Base-by-base conservation (phyloP, 2,797 vertebrate genomes). In the Scleropages formosus region DNA sequence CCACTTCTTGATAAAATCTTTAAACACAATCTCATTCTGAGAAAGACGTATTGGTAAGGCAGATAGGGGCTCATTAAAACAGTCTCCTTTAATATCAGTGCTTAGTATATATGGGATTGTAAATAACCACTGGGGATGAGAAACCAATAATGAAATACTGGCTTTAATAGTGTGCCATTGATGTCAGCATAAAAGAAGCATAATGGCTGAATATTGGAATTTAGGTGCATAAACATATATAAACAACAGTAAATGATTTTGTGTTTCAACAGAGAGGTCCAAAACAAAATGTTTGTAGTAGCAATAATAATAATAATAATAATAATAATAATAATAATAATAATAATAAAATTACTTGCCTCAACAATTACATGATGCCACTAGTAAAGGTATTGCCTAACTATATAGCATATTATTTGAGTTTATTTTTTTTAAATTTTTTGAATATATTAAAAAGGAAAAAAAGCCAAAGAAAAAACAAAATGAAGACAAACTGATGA, bases 1-100 rank as follows among this genome's bases (percentile, higher is more conserved):
- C 95, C 94, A 96, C 97, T 98, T 96, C 96, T 97, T 95, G 96
- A 98, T 98, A 98, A 98, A 98, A 95, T 98, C 96, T 98, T 98
- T 98, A 98, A 98, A 98, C 96, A 98, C 96, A 98, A 97, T 98
- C 96, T 98, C 96, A 95, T 96, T 96, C 94, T 93, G 95, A 95
- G 96, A 96, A 96, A 98, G 96, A 98, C 96, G 95, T 96, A 98
- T 98, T 99, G 96, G 95, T 95, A 94, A 95, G 94, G 96, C 93
- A 96, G 96, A 97, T 97, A 98, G 96, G 95, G 95, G 95, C 97
- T 98, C 96, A 98, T 99, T 98, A 98, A 98, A 99, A 97, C 94
- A 95, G 95, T 95, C 96, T 94, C 94, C 95, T 98, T 99, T 98
- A 98, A 99, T 98, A 99, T 98, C 95, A 95, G 94, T 96, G 96